phyloP scores from a whole-genome alignment of 2,888 invertebrate species.

The Temnothorax ravouxi region DNA sequence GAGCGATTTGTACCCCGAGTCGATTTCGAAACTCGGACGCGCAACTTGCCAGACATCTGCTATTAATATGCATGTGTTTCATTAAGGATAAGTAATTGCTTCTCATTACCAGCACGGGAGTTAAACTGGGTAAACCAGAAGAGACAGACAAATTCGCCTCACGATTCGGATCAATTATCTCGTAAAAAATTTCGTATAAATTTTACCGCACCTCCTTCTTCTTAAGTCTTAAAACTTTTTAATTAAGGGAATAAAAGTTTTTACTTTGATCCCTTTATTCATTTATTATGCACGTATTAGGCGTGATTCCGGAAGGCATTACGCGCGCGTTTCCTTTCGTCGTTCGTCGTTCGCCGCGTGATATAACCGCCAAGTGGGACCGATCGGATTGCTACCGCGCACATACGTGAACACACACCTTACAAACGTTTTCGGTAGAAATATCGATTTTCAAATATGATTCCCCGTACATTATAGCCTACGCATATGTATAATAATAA shows the following conservation, averaged over 20 bases:
- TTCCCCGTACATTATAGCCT: constrained; percentile 50
- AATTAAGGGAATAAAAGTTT: not conserved
- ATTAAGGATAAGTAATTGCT: constrained; percentile 33
- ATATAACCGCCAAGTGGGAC: constrained; percentile 65
- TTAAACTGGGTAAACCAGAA: not conserved
- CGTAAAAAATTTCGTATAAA: not conserved
- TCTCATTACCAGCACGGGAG: not conserved
- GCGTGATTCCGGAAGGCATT: not conserved
- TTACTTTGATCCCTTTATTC: not conserved
- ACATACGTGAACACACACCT: constrained; percentile 72
- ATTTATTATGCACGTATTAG: not conserved
- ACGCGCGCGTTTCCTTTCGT: constrained; percentile 1
- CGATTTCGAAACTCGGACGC: constrained; percentile 42
- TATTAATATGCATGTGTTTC: constrained; percentile 46
- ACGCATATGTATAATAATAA: constrained; percentile 63
- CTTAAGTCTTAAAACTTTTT: not conserved
- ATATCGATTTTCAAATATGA: constrained; percentile 69
- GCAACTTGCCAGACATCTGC: constrained; percentile 38
- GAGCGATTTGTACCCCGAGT: constrained; percentile 29
- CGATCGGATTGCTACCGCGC: constrained; percentile 70
- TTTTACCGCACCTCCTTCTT: not conserved
- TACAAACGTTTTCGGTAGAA: constrained; percentile 76
- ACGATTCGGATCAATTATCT: not conserved
- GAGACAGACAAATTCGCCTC: not conserved
- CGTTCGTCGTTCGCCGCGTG: constrained; percentile 30